These are phyloP conservation scores for Heterotis niloticus DNA, from an alignment of 2,113 vertebrate genomes.

Conservation along the genomic window DNA sequence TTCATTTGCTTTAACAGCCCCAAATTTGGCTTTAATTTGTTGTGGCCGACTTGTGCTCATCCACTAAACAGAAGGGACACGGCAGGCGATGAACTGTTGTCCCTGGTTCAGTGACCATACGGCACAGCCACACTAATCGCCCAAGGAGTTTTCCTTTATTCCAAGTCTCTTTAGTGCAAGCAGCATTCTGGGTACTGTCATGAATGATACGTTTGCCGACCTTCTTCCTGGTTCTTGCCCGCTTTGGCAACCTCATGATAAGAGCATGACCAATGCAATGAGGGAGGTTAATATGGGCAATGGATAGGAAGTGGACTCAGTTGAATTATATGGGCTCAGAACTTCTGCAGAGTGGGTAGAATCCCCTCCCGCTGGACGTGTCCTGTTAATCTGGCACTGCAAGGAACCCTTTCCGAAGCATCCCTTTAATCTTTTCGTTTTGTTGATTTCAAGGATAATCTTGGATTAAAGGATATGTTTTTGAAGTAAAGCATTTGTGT, in stretches of 20 bases:
- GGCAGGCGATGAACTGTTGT: neutral
- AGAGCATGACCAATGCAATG: conserved; percentile 34
- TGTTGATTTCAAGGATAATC: neutral
- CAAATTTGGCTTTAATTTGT: neutral
- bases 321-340: neutral
- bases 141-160: neutral
- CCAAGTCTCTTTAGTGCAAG: neutral
- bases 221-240: conserved; percentile 39
- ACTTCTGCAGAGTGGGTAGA: neutral
- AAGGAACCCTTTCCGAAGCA: neutral
- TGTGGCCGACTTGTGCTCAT: neutral
- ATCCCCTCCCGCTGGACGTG: neutral
- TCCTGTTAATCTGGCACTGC: neutral
- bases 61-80: neutral
- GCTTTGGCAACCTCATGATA: conserved; percentile 36
- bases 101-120: neutral
- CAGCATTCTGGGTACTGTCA: neutral
- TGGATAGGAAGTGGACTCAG: conserved; percentile 16
- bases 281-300: conserved; percentile 7
- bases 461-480: neutral
- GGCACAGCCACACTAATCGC: neutral
- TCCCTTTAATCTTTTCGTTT: neutral
- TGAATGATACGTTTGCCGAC: neutral
- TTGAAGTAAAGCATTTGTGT: neutral
- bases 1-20: neutral